Evolutionary conservation across 2,888 invertebrate species (phyloP).

Genomic region (Pomacea canaliculata): DNA sequence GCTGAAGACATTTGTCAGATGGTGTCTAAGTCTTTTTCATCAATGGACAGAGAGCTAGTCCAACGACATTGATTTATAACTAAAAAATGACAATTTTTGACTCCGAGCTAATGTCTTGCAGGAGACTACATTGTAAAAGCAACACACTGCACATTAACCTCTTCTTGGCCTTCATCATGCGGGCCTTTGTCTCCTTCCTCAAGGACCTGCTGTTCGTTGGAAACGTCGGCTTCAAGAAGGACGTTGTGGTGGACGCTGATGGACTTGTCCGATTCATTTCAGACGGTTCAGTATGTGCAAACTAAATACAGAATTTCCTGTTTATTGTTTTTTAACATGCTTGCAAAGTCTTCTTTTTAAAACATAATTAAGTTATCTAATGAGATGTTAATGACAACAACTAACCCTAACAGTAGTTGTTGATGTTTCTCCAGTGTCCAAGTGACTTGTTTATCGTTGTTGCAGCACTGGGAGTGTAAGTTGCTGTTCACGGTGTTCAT

Average conservation of each 20-base stretch:
- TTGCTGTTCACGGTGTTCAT: slow-evolving; percentile 76
- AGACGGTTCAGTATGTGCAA: slow-evolving; percentile 25
- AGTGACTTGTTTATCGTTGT: not conserved
- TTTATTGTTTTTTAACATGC: not conserved
- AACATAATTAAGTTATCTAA: no score
- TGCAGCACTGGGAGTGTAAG: slow-evolving; percentile 78
- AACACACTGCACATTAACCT: slow-evolving; percentile 80
- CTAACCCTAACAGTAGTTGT: no score
- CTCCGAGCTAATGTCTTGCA: slow-evolving; percentile 54
- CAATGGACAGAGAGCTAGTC: no score
- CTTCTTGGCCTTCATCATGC: slow-evolving; percentile 78
- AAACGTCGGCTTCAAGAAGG: slow-evolving; percentile 47
- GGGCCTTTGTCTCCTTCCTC: slow-evolving; percentile 76
- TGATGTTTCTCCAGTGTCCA: no score
- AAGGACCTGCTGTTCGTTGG: slow-evolving; percentile 74
- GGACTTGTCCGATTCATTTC: slow-evolving; percentile 30
- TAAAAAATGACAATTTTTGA: not conserved
- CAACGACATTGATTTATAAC: no score
- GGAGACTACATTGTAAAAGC: slow-evolving; percentile 78
- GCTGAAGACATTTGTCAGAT: no score
- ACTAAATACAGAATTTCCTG: not conserved
- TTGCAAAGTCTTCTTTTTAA: not conserved
- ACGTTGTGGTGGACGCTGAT: slow-evolving; percentile 36
- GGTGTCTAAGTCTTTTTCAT: no score
- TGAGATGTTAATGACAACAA: not conserved